Percentiles rank a stretch among this genome's conserved stretches.
Conservation (phyloP, 2,797 vertebrate species). For the Cynopterus sphinx region DNA sequence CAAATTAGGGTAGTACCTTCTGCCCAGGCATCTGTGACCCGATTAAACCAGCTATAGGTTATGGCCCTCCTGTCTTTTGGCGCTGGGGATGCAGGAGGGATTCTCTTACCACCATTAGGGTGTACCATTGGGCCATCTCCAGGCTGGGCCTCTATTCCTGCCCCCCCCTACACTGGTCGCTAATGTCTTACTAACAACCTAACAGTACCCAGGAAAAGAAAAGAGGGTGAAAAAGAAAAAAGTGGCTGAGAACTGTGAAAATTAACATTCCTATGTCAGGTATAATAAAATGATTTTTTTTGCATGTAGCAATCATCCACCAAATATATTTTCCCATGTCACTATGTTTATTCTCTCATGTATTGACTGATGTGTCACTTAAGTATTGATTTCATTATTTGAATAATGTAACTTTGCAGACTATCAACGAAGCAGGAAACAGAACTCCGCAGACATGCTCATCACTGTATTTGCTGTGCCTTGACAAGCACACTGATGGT, state of each 20-base stretch:
- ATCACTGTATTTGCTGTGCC: neutral
- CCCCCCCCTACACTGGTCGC: too few relatives aligned
- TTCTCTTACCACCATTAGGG: too few relatives aligned
- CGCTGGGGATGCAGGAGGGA: too few relatives aligned
- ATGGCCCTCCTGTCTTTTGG: too few relatives aligned
- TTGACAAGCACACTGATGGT: neutral
- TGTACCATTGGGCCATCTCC: too few relatives aligned
- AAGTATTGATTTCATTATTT: neutral
- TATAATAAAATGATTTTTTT: neutral
- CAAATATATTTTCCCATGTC: neutral
- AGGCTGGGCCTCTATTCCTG: too few relatives aligned
- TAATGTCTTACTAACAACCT: too few relatives aligned
- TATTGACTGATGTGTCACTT: neutral
- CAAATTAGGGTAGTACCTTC: too few relatives aligned
- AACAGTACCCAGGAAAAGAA: neutral
- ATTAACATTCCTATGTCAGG: neutral
- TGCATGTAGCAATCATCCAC: neutral
- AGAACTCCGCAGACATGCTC: neutral
- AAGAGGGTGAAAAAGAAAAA: neutral
- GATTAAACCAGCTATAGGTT: too few relatives aligned
- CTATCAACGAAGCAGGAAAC: neutral
- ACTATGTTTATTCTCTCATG: neutral
- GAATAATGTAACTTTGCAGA: neutral
- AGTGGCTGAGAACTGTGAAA: neutral
- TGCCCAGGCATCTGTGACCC: too few relatives aligned